phyloP scores from a whole-genome alignment of 2,888 invertebrate genomes.

The Eupithecia vulgata region DNA sequence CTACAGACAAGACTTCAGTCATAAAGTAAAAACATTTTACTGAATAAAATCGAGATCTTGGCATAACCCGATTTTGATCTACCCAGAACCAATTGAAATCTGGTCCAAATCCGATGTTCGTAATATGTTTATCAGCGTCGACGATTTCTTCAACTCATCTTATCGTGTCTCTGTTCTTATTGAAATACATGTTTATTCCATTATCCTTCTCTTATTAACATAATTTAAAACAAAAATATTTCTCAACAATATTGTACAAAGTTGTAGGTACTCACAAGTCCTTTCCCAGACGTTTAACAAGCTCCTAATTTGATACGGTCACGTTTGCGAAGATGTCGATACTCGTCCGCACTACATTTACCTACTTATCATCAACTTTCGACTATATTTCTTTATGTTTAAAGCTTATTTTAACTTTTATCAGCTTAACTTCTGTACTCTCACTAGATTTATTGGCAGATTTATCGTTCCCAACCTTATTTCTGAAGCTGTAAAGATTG shows the following conservation, averaged over 20 bases:
- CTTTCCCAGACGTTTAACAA: slow-evolving; percentile 47
- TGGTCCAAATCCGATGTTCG: background rate
- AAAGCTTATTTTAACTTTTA: slow-evolving; percentile 5
- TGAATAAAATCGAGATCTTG: no score
- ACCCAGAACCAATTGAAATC: background rate
- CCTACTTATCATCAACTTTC: slow-evolving; percentile 8
- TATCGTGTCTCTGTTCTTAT: background rate
- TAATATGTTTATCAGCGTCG: background rate
- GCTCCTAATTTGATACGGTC: slow-evolving; percentile 48
- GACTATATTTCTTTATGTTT: slow-evolving; percentile 1
- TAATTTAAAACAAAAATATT: slow-evolving; percentile 28
- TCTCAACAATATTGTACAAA: slow-evolving; percentile 33
- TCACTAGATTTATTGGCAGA: slow-evolving; percentile 4
- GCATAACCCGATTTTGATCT: background rate
- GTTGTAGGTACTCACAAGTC: slow-evolving; percentile 27
- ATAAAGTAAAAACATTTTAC: no score
- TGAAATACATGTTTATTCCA: slow-evolving; percentile 14
- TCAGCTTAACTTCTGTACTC: background rate
- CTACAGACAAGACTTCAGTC: no score
- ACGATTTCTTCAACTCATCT: background rate
- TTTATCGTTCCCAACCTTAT: slow-evolving; percentile 14
- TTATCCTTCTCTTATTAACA: slow-evolving; percentile 17
- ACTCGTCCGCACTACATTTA: slow-evolving; percentile 13
- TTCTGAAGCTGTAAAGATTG: background rate
- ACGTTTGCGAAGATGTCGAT: slow-evolving; percentile 39